Percentiles rank a stretch among this genome's conserved stretches.
These are phyloP conservation scores for Eupithecia subfuscata DNA, from an alignment of 2,888 invertebrate species.

Conservation along the genomic window DNA sequence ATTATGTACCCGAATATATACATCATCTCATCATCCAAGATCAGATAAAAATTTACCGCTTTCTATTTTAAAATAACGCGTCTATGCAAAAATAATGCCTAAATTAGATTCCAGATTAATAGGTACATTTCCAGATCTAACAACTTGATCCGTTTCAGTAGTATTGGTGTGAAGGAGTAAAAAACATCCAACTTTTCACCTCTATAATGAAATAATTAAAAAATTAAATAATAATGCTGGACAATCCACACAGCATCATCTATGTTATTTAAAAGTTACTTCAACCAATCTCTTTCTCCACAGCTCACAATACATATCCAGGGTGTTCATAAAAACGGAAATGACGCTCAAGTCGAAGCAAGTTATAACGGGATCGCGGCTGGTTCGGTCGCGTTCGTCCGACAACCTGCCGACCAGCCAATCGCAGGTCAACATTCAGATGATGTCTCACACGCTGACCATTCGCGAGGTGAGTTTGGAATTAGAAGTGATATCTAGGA, in stretches of 20 bases:
- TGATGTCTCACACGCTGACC: constrained; percentile 97
- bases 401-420: constrained; percentile 96
- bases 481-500: background rate
- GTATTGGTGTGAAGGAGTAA: no score
- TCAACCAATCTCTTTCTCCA: constrained; percentile 2
- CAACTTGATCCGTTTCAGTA: no score
- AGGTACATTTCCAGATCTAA: no score
- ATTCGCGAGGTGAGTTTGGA: constrained; percentile 92
- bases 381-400: constrained; percentile 92
- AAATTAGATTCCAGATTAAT: no score
- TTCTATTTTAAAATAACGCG: no score
- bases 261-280: background rate
- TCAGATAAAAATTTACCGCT: no score
- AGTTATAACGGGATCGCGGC: constrained; percentile 90
- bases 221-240: no score
- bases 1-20: constrained; percentile 85
- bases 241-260: no score
- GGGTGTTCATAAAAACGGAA: constrained; percentile 96
- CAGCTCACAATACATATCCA: constrained; percentile 96
- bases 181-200: no score
- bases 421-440: constrained; percentile 96
- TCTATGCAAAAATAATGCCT: no score
- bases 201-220: no score
- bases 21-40: no score
- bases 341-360: constrained; percentile 96